Conservation (phyloP, 2,888 invertebrate species). For the Adineta ricciae region DNA sequence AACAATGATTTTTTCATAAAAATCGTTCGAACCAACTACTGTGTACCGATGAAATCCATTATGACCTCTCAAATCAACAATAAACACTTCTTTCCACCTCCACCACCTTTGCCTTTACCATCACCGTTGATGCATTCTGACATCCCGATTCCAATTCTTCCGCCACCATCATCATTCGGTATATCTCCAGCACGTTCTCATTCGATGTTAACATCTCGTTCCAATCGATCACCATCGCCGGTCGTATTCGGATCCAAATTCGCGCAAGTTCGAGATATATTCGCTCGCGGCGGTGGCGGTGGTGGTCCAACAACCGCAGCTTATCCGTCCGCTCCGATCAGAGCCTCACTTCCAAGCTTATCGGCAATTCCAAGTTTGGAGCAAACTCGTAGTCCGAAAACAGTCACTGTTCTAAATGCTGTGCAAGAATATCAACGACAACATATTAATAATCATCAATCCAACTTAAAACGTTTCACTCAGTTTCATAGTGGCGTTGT, state of each 20-base stretch:
- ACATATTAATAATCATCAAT: not conserved
- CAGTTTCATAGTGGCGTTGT: not conserved
- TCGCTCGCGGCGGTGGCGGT: not conserved
- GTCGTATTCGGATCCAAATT: not conserved
- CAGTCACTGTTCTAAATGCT: not conserved
- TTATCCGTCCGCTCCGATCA: no score
- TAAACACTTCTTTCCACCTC: not conserved
- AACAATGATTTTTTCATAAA: constrained; percentile 25
- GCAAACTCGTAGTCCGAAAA: not conserved
- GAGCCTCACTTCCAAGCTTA: no score
- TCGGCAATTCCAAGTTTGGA: not conserved
- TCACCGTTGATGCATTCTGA: not conserved
- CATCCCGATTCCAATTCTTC: not conserved
- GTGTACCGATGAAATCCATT: not conserved
- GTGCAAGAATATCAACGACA: constrained; percentile 13
- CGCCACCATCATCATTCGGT: not conserved
- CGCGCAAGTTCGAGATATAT: constrained; percentile 2
- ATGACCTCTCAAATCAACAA: not conserved
- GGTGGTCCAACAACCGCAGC: no score
- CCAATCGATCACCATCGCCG: not conserved
- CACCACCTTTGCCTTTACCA: not conserved
- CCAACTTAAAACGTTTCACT: not conserved
- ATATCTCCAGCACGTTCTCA: not conserved
- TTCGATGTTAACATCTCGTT: not conserved
- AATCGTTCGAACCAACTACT: constrained; percentile 27